Evolutionary conservation across 2,797 vertebrate genomes (phyloP), one percentile per base, ranked within the genome.

Genomic region (Hypotaenidia philippensis): DNA sequence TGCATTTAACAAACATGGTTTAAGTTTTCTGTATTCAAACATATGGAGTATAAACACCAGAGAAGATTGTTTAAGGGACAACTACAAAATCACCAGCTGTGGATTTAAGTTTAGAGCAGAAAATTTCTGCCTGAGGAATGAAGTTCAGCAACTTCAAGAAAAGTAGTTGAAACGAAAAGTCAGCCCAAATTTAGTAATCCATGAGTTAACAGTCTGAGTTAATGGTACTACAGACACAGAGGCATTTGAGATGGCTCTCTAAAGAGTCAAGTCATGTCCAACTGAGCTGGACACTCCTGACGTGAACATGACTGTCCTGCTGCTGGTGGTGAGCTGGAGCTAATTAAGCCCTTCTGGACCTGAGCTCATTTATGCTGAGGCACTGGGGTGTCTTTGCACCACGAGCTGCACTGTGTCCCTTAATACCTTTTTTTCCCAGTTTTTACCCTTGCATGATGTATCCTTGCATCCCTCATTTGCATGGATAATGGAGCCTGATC

Each of bases 311-410:
- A 57, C 76, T 68, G 41, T 69, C 69, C 80, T 88, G 49, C 85
- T 91, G 85, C 71, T 9, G 5, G 49, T 49, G 65, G 22, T 60
- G 52, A 93, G 86, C 45, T 7, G 10, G 4, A 76, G 83, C 53
- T 96, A 91, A 93, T 94, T 81, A 88, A 88, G 77, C 61, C 86
- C 83, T 72, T 50, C 47, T 92, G 76, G 65, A 93, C 61, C 41
- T 61, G 36, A 71, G 45, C 49, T 95, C 49, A 20, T 78, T 87
- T 93, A 19, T 26, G 12, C 49, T 27, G 60, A 66, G 53, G 41
- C 63, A 32, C 78, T 32, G 41, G 32, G 12, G 10, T 77, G 44
- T 60, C 85, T 74, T 52, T 65, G 47, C 53, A 74, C 82, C 44
- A 11, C 31, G 18, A 93, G 47, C 56, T 77, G 49, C 13, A 11